Evolutionary conservation across 2,888 invertebrate genomes (phyloP).

Genomic region (Pseudeuparius sepicola): DNA sequence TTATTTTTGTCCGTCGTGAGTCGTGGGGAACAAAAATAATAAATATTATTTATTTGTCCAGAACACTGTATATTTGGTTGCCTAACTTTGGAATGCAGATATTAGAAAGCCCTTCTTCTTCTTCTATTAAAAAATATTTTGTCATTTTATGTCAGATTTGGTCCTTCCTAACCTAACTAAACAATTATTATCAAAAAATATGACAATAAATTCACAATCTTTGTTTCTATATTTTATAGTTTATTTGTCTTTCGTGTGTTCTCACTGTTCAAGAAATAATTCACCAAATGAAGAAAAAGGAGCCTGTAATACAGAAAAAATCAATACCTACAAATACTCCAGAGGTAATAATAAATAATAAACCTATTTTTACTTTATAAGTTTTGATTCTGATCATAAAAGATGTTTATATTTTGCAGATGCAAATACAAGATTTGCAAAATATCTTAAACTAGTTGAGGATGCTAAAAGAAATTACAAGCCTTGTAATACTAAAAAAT

Average conservation of each 20-base stretch:
- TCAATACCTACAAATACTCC: conserved; percentile 31
- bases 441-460: conserved; percentile 40
- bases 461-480: conserved; percentile 43
- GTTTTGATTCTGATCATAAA: conserved; percentile 7
- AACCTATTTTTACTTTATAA: conserved; percentile 12
- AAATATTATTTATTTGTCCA: no score
- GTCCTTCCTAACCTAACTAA: conserved; percentile 11
- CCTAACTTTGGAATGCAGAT: no score
- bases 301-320: conserved; percentile 14
- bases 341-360: conserved; percentile 29
- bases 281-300: conserved; percentile 6
- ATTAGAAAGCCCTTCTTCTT: no score
- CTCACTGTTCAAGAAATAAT: conserved; percentile 12
- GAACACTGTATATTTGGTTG: no score
- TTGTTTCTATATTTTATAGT: conserved; percentile 2
- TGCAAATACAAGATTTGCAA: conserved; percentile 38
- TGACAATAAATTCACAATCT: neutral
- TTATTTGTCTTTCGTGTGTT: no score
- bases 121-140: no score
- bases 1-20: no score
- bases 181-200: no score
- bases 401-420: conserved; percentile 40
- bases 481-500: conserved; percentile 49
- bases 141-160: no score
- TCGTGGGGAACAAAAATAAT: no score